Percentiles rank a stretch among this genome's conserved stretches.
Conservation (phyloP, 2,888 invertebrate species). For the Autographa pulchrina region DNA sequence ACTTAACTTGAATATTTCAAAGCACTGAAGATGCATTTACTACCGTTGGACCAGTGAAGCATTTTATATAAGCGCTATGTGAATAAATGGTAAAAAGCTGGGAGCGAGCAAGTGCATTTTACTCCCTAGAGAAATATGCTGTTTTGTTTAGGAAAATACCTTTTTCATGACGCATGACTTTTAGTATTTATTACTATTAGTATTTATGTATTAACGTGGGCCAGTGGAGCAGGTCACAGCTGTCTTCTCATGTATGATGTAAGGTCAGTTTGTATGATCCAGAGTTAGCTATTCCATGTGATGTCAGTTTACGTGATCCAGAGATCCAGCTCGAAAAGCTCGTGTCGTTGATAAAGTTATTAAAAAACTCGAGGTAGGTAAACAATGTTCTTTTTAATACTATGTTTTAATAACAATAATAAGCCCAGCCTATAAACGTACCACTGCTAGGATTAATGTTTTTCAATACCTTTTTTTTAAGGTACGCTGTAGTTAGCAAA, state of each 20-base stretch:
- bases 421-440: too few relatives aligned
- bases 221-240: background rate
- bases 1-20: background rate
- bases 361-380: background rate
- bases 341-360: background rate
- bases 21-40: constrained; percentile 1
- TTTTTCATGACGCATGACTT: constrained; percentile 2
- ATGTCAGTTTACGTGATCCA: background rate
- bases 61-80: background rate
- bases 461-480: too few relatives aligned
- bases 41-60: background rate
- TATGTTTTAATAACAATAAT: too few relatives aligned
- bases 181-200: background rate
- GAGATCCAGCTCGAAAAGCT: background rate
- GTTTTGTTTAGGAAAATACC: constrained; percentile 7
- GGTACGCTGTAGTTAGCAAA: too few relatives aligned
- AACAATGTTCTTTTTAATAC: too few relatives aligned
- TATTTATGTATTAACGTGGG: constrained; percentile 5
- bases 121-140: constrained; percentile 7
- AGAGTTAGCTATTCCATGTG: background rate
- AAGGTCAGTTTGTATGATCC: background rate
- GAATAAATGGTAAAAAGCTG: constrained; percentile 7
- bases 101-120: background rate
- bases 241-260: background rate
- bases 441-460: too few relatives aligned